Conservation (phyloP, 2,113 vertebrate species). For the Microcebus tavaratra region DNA sequence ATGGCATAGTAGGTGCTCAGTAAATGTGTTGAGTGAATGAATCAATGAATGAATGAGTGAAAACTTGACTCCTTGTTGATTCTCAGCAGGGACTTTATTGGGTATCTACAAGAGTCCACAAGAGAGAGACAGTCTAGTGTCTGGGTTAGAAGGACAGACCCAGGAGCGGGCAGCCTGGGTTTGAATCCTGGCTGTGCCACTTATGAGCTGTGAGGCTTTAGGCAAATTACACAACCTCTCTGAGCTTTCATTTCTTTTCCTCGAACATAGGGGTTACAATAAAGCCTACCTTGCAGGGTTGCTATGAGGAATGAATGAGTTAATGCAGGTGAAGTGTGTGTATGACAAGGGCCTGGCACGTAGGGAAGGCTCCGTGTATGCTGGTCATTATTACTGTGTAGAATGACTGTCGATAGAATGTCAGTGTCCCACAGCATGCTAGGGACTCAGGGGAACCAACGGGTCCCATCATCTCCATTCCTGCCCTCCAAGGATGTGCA, state of each 20-base stretch:
- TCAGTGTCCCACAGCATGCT: background rate
- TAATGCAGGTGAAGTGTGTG: background rate
- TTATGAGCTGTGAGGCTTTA: background rate
- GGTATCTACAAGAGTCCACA: background rate
- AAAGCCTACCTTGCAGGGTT: background rate
- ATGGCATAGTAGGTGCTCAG: background rate
- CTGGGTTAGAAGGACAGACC: background rate
- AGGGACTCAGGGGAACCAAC: background rate
- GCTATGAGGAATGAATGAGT: background rate
- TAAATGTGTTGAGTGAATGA: background rate
- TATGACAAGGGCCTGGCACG: background rate
- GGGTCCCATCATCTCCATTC: background rate
- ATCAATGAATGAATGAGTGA: background rate
- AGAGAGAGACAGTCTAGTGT: background rate
- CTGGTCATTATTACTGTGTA: background rate
- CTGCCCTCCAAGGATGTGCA: background rate
- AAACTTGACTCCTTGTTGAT: background rate
- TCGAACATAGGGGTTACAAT: background rate
- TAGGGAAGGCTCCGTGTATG: background rate
- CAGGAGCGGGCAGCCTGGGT: background rate
- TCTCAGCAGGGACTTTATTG: background rate
- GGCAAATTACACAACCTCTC: background rate
- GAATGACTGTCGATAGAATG: no score
- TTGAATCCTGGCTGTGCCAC: background rate
- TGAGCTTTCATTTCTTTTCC: background rate